phyloP scores from a whole-genome alignment of 2,113 vertebrate genomes.

The Barbus barbus region DNA sequence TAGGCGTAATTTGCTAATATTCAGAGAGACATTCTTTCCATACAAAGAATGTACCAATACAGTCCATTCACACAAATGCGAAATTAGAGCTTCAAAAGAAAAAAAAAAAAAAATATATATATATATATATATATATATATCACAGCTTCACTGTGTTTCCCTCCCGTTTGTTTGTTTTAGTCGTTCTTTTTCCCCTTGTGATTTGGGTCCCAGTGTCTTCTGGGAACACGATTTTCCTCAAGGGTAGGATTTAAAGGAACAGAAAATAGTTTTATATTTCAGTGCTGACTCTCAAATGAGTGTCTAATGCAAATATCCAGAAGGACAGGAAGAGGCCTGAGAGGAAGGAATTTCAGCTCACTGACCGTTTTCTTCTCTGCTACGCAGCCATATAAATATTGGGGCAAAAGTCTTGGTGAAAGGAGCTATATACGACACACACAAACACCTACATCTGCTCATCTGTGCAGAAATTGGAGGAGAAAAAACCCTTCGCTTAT shows the following conservation, averaged over 20 bases:
- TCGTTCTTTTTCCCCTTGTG: slow-evolving; percentile 46
- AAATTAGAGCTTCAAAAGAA: neutral
- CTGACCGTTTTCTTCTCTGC: neutral
- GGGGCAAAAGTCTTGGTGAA: slow-evolving; percentile 10
- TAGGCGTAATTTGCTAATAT: neutral
- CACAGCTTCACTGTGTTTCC: slow-evolving; percentile 26
- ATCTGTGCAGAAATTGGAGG: slow-evolving; percentile 27
- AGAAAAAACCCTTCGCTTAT: slow-evolving; percentile 31
- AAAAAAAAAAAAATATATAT: neutral
- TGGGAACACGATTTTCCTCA: slow-evolving; percentile 48
- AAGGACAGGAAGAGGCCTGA: slow-evolving; percentile 18
- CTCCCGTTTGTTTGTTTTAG: slow-evolving; percentile 64
- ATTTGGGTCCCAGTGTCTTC: slow-evolving; percentile 53
- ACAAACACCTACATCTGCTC: slow-evolving; percentile 18
- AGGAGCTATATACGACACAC: slow-evolving; percentile 32
- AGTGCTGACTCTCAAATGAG: slow-evolving; percentile 51
- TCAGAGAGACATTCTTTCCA: slow-evolving; percentile 30
- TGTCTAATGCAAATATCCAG: slow-evolving; percentile 55
- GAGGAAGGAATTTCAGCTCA: neutral
- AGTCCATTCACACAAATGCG: neutral
- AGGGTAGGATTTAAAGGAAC: slow-evolving; percentile 57
- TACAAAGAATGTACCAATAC: neutral
- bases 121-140: too few species aligned
- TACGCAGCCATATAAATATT: slow-evolving; percentile 12
- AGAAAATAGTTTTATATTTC: slow-evolving; percentile 58